Conservation (phyloP, 2,888 invertebrate species). For the Panopea generosa region DNA sequence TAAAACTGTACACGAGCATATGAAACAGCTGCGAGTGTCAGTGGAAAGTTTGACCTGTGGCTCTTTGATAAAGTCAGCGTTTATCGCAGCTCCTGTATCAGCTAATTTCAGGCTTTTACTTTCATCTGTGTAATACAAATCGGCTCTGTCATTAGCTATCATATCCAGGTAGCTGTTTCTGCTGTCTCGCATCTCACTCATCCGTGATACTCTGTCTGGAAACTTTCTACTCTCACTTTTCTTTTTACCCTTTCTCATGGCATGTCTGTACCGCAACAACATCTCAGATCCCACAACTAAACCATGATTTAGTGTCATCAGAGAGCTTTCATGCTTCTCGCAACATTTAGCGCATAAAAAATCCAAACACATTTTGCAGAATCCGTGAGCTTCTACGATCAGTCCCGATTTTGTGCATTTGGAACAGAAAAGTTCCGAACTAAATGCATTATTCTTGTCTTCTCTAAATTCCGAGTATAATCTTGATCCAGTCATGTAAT, state of each 20-base stretch:
- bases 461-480: background rate
- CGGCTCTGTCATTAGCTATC: slow-evolving; percentile 41
- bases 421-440: slow-evolving; percentile 47
- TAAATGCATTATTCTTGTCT: background rate
- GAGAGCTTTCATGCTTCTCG: slow-evolving; percentile 46
- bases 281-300: slow-evolving; percentile 42
- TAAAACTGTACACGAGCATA: slow-evolving; percentile 38
- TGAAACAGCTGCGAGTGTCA: slow-evolving; percentile 42
- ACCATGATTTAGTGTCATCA: slow-evolving; percentile 54
- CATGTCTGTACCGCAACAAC: slow-evolving; percentile 36
- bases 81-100: background rate
- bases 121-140: slow-evolving; percentile 30
- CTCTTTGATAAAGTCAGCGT: slow-evolving; percentile 17
- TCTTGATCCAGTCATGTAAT: too few species aligned
- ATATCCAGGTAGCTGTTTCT: slow-evolving; percentile 32
- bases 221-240: background rate
- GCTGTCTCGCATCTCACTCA: background rate
- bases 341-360: slow-evolving; percentile 47
- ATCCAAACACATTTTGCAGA: slow-evolving; percentile 57
- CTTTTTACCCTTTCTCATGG: slow-evolving; percentile 53
- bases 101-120: background rate
- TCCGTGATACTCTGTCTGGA: too few species aligned
- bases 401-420: slow-evolving; percentile 41
- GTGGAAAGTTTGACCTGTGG: slow-evolving; percentile 28
- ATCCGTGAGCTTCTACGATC: slow-evolving; percentile 44